A percentile compares a stretch with the other conserved stretches of the same genome.
These are phyloP conservation scores for Pseudococcus longispinus DNA, from an alignment of 2,888 invertebrate species.

Conservation along the genomic window DNA sequence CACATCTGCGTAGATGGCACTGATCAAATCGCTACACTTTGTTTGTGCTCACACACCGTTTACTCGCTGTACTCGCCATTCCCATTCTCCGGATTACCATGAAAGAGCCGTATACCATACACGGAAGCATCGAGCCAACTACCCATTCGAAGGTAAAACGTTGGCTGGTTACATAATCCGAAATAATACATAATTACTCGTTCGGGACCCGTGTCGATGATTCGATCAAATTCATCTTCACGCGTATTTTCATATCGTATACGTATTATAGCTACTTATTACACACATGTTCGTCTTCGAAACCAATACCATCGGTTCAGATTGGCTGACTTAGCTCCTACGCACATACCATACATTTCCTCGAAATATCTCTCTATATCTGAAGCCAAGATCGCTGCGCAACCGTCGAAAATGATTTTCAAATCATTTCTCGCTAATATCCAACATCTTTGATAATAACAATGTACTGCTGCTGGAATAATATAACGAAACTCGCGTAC, in stretches of 20 bases:
- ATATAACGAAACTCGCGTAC: not conserved
- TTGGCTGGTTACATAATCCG: not conserved
- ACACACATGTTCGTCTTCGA: not conserved
- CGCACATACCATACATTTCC: not conserved
- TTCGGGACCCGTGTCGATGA: not conserved
- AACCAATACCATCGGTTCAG: not conserved
- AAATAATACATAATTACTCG: slow-evolving; percentile 16
- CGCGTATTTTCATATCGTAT: not conserved
- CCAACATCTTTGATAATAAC: not conserved
- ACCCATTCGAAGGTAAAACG: slow-evolving; percentile 13
- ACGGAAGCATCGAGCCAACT: not conserved
- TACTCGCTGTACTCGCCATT: not conserved
- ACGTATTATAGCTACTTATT: too few relatives aligned
- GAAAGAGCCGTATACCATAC: slow-evolving; percentile 29
- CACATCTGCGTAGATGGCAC: slow-evolving; percentile 8
- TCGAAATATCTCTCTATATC: not conserved
- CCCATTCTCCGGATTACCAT: not conserved
- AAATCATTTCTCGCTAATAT: not conserved
- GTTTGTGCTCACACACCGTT: slow-evolving; percentile 20
- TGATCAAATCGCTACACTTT: slow-evolving; percentile 5
- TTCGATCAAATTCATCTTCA: not conserved
- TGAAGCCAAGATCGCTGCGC: not conserved
- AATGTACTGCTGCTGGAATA: not conserved
- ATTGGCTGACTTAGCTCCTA: not conserved
- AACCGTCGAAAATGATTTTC: not conserved